These are phyloP conservation scores for Quadroppia sp. DNA, from an alignment of 2,888 invertebrate genomes.

Conservation along the genomic window DNA sequence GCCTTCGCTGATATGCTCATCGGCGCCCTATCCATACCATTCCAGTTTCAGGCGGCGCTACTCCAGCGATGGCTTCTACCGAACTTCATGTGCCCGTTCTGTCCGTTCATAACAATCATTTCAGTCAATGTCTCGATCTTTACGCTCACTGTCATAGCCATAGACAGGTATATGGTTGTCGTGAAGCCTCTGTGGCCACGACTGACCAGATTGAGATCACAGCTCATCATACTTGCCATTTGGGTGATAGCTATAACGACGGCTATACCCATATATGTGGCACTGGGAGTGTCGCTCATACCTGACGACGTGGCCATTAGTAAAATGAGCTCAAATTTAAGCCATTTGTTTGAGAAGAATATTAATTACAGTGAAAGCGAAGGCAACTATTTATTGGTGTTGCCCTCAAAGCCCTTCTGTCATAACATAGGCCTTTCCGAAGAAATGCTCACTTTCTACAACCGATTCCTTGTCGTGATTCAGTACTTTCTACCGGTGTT, in stretches of 20 bases:
- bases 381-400: conserved; percentile 15
- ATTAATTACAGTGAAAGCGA: neutral
- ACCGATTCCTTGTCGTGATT: conserved; percentile 53
- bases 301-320: conserved; percentile 48
- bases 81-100: conserved; percentile 78
- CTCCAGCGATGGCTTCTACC: conserved; percentile 81
- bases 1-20: conserved; percentile 80
- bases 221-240: conserved; percentile 67
- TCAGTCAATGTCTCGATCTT: conserved; percentile 85
- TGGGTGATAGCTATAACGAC: conserved; percentile 65
- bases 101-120: conserved; percentile 78
- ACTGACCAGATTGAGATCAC: conserved; percentile 68
- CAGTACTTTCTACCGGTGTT: conserved; percentile 73
- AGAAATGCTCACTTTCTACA: conserved; percentile 50
- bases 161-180: conserved; percentile 68
- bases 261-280: conserved; percentile 63
- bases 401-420: conserved; percentile 51
- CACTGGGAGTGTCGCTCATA: conserved; percentile 60
- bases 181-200: conserved; percentile 60
- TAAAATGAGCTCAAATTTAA: conserved; percentile 28
- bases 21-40: conserved; percentile 77
- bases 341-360: conserved; percentile 30
- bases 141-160: conserved; percentile 77
- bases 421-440: conserved; percentile 50
- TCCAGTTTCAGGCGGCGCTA: conserved; percentile 82